Evolutionary conservation across 2,113 vertebrate genomes (phyloP).

Genomic region (Pipra filicauda): DNA sequence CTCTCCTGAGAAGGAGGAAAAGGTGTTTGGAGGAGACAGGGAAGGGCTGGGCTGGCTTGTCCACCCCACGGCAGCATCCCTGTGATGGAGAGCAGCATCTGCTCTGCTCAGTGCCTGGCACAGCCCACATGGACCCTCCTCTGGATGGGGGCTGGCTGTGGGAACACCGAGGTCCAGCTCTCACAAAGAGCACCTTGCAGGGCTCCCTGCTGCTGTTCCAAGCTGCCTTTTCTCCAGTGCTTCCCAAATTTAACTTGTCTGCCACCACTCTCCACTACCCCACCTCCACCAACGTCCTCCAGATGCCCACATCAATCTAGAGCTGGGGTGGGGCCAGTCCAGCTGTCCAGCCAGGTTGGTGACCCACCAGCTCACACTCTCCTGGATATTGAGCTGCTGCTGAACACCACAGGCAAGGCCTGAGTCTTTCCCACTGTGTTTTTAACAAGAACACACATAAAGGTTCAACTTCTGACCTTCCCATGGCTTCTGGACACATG

Average conservation of each 20-base stretch:
- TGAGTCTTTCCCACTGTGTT: not conserved
- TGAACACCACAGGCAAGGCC: not conserved
- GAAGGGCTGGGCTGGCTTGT: not conserved
- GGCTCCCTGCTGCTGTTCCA: not conserved
- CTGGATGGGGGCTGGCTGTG: not conserved
- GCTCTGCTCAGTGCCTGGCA: not conserved
- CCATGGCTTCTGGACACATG: not conserved
- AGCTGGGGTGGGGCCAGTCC: fast-evolving
- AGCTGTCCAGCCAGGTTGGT: not conserved
- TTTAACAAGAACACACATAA: not conserved
- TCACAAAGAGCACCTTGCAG: fast-evolving
- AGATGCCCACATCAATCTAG: not conserved
- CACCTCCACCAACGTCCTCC: not conserved
- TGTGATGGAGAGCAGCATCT: not conserved
- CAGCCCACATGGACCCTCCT: not conserved
- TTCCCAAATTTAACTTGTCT: not conserved
- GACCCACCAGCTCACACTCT: not conserved
- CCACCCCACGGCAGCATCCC: fast-evolving
- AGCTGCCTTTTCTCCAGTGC: not conserved
- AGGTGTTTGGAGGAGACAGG: not conserved
- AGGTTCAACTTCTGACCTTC: not conserved
- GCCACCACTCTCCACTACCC: not conserved
- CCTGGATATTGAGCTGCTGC: not conserved
- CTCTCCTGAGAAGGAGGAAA: not conserved
- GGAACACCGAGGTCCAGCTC: not conserved